phyloP scores from a whole-genome alignment of 2,113 vertebrate species.

The Podiceps cristatus region DNA sequence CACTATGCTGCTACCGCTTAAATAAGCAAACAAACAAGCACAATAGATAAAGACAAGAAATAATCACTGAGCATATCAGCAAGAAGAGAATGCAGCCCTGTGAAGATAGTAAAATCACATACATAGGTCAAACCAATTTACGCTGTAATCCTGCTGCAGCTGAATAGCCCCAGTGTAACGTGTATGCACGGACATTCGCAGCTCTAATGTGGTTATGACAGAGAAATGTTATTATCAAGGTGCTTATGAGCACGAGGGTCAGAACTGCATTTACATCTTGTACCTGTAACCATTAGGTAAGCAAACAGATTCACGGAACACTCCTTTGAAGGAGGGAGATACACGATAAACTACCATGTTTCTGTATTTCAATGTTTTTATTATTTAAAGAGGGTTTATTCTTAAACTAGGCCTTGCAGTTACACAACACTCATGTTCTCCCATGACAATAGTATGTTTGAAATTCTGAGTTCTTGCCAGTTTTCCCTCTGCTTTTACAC shows the following conservation, averaged over 20 bases:
- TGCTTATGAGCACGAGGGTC: neutral
- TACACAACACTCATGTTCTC: neutral
- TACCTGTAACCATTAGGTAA: neutral
- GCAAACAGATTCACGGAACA: neutral
- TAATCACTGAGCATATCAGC: constrained; percentile 1
- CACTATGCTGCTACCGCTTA: constrained; percentile 53
- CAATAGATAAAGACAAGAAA: constrained; percentile 51
- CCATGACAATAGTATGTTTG: neutral
- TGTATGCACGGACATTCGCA: neutral
- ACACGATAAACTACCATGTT: neutral
- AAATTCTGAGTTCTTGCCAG: neutral
- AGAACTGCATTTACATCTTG: neutral
- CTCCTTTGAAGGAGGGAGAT: neutral
- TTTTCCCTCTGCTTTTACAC: neutral
- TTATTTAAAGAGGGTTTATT: neutral
- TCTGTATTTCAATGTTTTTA: neutral
- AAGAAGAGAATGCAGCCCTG: neutral
- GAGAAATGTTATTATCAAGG: neutral
- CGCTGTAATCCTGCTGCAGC: constrained; percentile 18
- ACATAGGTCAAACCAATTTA: constrained; percentile 41
- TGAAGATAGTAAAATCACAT: constrained; percentile 41
- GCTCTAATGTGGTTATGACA: neutral
- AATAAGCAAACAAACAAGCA: constrained; percentile 57
- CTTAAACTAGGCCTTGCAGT: neutral
- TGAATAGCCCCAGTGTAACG: neutral